Conservation (phyloP, 2,113 vertebrate species). For the Salvelinus alpinus region DNA sequence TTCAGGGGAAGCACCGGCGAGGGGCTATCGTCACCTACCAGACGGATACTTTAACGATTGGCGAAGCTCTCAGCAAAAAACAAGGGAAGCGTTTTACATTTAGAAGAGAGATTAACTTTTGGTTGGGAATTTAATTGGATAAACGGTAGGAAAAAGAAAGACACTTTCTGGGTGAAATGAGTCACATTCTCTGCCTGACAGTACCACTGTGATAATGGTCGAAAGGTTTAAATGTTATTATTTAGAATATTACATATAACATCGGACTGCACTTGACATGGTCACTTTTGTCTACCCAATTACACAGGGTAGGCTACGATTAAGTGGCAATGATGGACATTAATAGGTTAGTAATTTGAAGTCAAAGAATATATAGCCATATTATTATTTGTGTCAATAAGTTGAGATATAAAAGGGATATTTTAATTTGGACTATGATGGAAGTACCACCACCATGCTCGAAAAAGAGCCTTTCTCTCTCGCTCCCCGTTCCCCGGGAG, state of each 20-base stretch:
- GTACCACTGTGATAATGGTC: slow-evolving; percentile 51
- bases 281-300: slow-evolving; percentile 57
- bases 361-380: slow-evolving; percentile 52
- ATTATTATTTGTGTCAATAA: slow-evolving; percentile 48
- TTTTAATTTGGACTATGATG: slow-evolving; percentile 75
- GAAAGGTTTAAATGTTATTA: slow-evolving; percentile 46
- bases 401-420: slow-evolving; percentile 39
- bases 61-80: slow-evolving; percentile 26
- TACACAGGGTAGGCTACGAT: slow-evolving; percentile 13
- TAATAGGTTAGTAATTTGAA: slow-evolving; percentile 36
- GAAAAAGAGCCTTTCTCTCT: slow-evolving; percentile 88
- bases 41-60: slow-evolving; percentile 46
- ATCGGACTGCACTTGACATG: slow-evolving; percentile 56
- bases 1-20: slow-evolving; percentile 66
- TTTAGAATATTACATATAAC: slow-evolving; percentile 50
- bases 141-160: background rate
- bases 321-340: slow-evolving; percentile 60
- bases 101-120: slow-evolving; percentile 35
- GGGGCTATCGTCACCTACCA: slow-evolving; percentile 46
- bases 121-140: background rate
- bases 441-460: slow-evolving; percentile 83
- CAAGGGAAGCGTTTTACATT: background rate
- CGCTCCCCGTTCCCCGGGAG: slow-evolving; percentile 88
- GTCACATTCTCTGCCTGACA: slow-evolving; percentile 17
- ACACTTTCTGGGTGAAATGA: slow-evolving; percentile 39